Conservation (phyloP, 2,888 invertebrate genomes). For the Icerya purchasi region DNA sequence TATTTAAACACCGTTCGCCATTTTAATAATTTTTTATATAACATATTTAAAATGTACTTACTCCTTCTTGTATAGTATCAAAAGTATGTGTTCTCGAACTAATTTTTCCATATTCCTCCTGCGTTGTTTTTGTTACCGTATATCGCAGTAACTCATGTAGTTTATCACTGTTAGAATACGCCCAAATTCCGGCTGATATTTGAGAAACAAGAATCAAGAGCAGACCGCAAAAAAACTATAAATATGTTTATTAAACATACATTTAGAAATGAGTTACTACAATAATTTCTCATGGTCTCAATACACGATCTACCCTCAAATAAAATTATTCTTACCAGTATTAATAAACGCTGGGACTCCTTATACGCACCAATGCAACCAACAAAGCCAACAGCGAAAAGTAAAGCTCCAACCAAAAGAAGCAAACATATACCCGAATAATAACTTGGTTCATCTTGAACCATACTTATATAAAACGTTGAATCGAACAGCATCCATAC, state of each 20-base stretch:
- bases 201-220: constrained; percentile 56
- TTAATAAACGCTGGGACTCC: constrained; percentile 55
- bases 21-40: not conserved
- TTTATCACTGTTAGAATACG: constrained; percentile 44
- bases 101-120: constrained; percentile 35
- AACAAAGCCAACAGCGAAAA: constrained; percentile 53
- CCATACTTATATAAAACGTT: constrained; percentile 44
- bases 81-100: constrained; percentile 36
- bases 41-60: constrained; percentile 23
- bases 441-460: constrained; percentile 38
- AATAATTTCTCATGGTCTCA: too few relatives aligned
- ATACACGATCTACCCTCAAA: too few relatives aligned
- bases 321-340: constrained; percentile 40
- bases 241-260: too few relatives aligned
- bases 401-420: constrained; percentile 44
- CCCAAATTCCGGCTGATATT: constrained; percentile 55
- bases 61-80: constrained; percentile 42
- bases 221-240: constrained; percentile 51
- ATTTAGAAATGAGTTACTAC: too few relatives aligned
- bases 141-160: constrained; percentile 40
- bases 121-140: constrained; percentile 38
- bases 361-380: constrained; percentile 65
- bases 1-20: not conserved
- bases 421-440: constrained; percentile 49
- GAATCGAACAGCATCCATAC: constrained; percentile 60